Evolutionary conservation across 2,888 invertebrate genomes (phyloP).

Genomic region (Aphodius sticticus): DNA sequence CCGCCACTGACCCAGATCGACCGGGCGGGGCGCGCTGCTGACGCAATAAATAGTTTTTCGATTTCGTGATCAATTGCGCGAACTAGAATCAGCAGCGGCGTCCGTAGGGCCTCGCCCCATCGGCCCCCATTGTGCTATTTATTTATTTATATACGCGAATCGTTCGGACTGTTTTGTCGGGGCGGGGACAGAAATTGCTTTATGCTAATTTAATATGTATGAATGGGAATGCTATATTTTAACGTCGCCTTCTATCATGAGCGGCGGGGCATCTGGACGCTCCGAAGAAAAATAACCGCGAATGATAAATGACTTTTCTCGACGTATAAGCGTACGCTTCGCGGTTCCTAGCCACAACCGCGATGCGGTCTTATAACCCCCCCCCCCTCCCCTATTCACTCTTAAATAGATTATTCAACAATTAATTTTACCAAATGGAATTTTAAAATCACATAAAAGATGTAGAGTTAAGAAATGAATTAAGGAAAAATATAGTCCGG

Average conservation of each 20-base stretch:
- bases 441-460: too few relatives aligned
- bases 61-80: background rate
- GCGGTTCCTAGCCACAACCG: background rate
- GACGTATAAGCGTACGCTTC: background rate
- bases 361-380: background rate
- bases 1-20: background rate
- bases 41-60: slow-evolving; percentile 4
- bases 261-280: background rate
- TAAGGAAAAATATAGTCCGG: too few relatives aligned
- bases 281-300: background rate
- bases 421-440: background rate
- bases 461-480: too few relatives aligned
- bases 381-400: background rate
- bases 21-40: background rate
- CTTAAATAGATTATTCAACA: background rate
- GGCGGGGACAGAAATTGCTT: background rate
- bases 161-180: background rate
- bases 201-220: slow-evolving; percentile 4
- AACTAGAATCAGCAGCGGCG: background rate
- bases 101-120: too few relatives aligned
- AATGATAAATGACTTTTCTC: background rate
- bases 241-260: background rate
- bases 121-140: too few relatives aligned
- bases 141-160: background rate
- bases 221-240: background rate